A percentile compares a stretch with the other conserved stretches of the same genome.
Evolutionary conservation across 2,797 vertebrate genomes (phyloP).

Genomic region (Setipinna tenuifilis): DNA sequence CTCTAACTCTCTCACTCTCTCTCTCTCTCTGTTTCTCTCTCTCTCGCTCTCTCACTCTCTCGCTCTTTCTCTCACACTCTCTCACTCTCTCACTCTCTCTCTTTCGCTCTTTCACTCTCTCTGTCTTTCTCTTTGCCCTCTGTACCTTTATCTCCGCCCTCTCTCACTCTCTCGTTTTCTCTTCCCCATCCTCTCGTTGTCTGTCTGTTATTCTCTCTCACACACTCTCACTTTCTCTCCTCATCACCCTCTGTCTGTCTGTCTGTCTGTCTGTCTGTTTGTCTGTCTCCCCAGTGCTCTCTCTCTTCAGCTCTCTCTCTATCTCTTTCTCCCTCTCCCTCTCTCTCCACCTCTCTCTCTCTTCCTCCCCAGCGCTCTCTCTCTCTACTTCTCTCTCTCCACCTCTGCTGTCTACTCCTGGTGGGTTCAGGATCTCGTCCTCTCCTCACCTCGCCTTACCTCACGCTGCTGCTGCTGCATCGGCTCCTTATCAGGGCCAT

Average conservation of each 20-base stretch:
- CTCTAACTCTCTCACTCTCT: neutral
- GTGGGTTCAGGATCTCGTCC: neutral
- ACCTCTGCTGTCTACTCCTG: slow-evolving; percentile 27
- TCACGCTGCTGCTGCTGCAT: neutral
- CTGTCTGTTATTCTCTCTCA: neutral
- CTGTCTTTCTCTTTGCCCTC: slow-evolving; percentile 28
- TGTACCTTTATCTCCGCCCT: too few relatives aligned
- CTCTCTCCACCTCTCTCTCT: neutral
- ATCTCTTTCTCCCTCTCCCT: neutral
- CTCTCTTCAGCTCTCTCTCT: neutral
- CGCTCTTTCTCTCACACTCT: neutral
- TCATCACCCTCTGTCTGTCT: too few relatives aligned
- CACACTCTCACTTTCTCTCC: slow-evolving; percentile 6
- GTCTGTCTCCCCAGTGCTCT: neutral
- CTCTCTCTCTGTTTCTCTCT: neutral
- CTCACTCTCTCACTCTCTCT: neutral
- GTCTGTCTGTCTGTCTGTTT: too few relatives aligned
- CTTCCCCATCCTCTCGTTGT: too few relatives aligned
- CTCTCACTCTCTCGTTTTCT: too few relatives aligned
- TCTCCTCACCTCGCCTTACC: neutral
- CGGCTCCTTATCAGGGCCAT: slow-evolving; percentile 17
- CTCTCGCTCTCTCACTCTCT: neutral
- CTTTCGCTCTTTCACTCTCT: slow-evolving; percentile 33
- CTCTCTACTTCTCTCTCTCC: neutral
- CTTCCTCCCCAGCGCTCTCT: slow-evolving; percentile 44